These are phyloP conservation scores for Pammene fasciana DNA, from an alignment of 2,888 invertebrate genomes.

Conservation along the genomic window DNA sequence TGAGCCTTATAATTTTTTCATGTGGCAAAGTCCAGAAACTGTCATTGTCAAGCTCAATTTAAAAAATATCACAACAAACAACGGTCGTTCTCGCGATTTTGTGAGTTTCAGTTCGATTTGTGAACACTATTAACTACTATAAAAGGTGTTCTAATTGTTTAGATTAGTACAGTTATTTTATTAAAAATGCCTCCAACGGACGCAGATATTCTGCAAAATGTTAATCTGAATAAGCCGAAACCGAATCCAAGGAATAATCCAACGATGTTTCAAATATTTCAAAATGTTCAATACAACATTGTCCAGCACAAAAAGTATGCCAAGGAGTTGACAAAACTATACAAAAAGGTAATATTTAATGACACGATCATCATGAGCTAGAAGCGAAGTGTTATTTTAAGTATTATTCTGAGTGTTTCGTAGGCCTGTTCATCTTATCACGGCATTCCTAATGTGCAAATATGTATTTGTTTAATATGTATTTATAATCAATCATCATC, in stretches of 20 bases:
- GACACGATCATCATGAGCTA: not conserved
- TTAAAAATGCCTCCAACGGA: conserved; percentile 64
- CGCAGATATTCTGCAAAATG: conserved; percentile 53
- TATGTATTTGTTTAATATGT: too few relatives aligned
- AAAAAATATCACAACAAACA: conserved; percentile 31
- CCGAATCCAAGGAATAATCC: conserved; percentile 75
- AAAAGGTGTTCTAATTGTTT: not conserved
- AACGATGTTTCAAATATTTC: conserved; percentile 82
- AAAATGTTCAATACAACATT: conserved; percentile 85
- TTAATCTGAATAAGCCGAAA: conserved; percentile 49
- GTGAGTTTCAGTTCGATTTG: not conserved
- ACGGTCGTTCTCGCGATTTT: conserved; percentile 12
- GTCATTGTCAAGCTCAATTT: conserved; percentile 22
- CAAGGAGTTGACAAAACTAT: conserved; percentile 85
- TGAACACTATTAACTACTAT: not conserved
- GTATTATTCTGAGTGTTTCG: too few relatives aligned
- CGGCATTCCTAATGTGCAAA: too few relatives aligned
- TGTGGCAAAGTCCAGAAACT: not conserved
- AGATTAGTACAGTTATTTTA: not conserved
- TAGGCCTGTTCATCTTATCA: too few relatives aligned
- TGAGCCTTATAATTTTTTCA: not conserved
- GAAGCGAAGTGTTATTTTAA: too few relatives aligned
- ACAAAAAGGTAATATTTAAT: conserved; percentile 79
- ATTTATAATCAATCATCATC: too few relatives aligned
- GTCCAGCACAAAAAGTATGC: conserved; percentile 86